Base-by-base conservation (phyloP, 1,140 invertebrate species). In the Ceratosolen fusciceps region DNA sequence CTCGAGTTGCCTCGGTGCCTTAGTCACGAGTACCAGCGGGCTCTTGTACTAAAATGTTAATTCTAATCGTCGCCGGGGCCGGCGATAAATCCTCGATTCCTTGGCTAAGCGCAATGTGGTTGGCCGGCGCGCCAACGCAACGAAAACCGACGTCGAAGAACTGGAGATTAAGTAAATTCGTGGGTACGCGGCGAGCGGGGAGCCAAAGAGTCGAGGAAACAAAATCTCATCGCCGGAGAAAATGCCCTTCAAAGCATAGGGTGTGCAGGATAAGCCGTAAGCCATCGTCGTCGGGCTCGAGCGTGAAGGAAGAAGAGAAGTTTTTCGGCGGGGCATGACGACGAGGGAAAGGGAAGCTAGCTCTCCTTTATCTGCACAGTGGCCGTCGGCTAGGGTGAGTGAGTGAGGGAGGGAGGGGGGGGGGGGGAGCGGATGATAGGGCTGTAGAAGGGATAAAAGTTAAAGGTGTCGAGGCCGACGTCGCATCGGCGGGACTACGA, bases 271-370 rank as follows among this genome's bases (percentile, higher is more conserved):
- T 77, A 43, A 77, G 74, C 49, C 52, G 8, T 68, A 70, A 77
- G 74, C 65, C 47, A n/a, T n/a, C 58, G 56, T 24, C n/a, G 24
- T 21, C 19, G 31, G 73, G 34, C 78, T 80, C 81, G 82, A 85
- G 85, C 84, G 84, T 85, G 83, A 87, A 87, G 81, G 84, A 86
- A 87, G 83, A 86, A 87, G 85, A 82, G 83, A 86, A 81, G 82
- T 82, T 73, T 78, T 84, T 54, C 62, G 80, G 70, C 60, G 83
- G 85, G 82, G 86, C 85, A 74, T 81, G 85, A 70, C 49, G 52
- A 86, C 86, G 84, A 87, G 87, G 87, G 84, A 83, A 84, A 70
- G 80, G 68, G n/a, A n/a, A n/a, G n/a, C n/a, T n/a, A n/a, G n/a
- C n/a, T n/a, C 80, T 56, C 70, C 0, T 10, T 14, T 0, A 52